Evolutionary conservation across 1,140 invertebrate genomes (phyloP).

Genomic region (Yoshiicerus persimilis): DNA sequence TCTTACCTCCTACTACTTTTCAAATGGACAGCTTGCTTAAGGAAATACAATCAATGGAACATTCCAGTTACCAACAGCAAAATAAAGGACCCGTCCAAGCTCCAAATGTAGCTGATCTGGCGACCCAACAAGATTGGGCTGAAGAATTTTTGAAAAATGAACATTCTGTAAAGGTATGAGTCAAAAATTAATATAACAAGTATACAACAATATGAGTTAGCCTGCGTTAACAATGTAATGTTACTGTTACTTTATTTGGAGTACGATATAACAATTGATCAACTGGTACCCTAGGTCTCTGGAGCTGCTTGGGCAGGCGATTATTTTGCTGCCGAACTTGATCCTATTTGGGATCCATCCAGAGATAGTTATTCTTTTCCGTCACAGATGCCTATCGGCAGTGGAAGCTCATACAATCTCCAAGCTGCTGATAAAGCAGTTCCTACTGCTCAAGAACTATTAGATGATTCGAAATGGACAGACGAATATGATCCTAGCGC

Average conservation of each 20-base stretch:
- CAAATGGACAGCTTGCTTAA: conserved; percentile 42
- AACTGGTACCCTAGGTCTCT: not conserved
- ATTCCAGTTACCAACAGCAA: not conserved
- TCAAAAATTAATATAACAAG: not conserved
- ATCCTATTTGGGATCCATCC: conserved; percentile 36
- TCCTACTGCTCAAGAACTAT: conserved; percentile 34
- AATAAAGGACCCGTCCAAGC: not conserved
- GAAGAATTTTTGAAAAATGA: conserved; percentile 37
- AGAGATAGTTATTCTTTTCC: not conserved
- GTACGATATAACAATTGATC: not conserved
- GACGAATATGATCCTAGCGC: not conserved
- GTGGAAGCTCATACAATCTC: not conserved
- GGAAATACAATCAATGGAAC: conserved; percentile 41
- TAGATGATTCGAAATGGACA: conserved; percentile 45
- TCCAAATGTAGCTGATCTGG: conserved; percentile 24
- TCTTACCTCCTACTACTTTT: conserved; percentile 40
- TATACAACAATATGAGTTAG: too few relatives aligned
- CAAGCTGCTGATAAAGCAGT: not conserved
- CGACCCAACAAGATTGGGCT: conserved; percentile 24
- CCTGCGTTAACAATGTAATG: not conserved
- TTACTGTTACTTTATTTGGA: not conserved
- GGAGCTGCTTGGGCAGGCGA: conserved; percentile 31
- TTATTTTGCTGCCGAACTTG: conserved; percentile 36
- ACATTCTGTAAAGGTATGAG: not conserved
- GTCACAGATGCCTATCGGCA: not conserved